Evolutionary conservation across 1,140 invertebrate genomes (phyloP).

Genomic region (Trichoplusia ni): DNA sequence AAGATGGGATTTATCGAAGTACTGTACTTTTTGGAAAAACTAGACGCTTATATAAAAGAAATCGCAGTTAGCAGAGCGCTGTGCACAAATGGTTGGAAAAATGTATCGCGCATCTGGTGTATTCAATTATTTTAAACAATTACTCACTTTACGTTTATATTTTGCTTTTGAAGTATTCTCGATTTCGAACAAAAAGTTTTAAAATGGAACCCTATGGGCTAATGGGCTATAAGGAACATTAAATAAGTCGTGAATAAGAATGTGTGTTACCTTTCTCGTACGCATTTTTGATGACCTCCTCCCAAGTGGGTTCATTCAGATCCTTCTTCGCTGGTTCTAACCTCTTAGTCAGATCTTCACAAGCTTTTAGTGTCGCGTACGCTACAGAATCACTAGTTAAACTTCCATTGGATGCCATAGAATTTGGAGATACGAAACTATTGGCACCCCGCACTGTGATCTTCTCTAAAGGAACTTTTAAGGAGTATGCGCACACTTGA

Average conservation of each 20-base stretch:
- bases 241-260: no score
- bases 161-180: no score
- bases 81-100: no score
- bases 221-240: no score
- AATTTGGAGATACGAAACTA: conserved; percentile 85
- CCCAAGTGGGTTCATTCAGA: conserved; percentile 85
- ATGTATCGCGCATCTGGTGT: no score
- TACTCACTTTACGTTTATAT: no score
- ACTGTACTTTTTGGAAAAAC: conserved; percentile 20
- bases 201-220: no score
- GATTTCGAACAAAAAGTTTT: no score
- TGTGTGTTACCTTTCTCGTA: conserved; percentile 67
- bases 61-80: no score
- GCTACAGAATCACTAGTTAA: conserved; percentile 87
- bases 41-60: no score
- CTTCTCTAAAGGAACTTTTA: conserved; percentile 87
- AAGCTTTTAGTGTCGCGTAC: conserved; percentile 86
- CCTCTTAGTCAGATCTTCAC: conserved; percentile 84
- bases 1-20: no score
- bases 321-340: conserved; percentile 84
- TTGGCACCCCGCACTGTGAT: conserved; percentile 87
- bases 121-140: no score
- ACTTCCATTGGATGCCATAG: conserved; percentile 86
- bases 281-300: conserved; percentile 83
- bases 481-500: conserved; percentile 88